These are phyloP conservation scores for Erynnis tages DNA, from an alignment of 2,888 invertebrate genomes.

Conservation along the genomic window DNA sequence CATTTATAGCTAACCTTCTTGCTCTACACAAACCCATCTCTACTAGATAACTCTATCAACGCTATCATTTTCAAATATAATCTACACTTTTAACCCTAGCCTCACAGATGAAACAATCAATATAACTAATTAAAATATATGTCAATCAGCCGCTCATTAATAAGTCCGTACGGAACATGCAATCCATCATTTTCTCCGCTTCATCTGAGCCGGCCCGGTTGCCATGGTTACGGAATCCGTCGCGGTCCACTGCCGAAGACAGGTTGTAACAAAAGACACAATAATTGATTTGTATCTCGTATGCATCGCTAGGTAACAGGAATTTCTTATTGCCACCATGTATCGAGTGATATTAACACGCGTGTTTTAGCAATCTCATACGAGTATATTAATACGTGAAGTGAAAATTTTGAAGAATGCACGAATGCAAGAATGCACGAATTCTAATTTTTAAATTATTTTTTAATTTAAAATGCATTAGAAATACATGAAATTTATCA, in stretches of 20 bases:
- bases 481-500: too few species aligned
- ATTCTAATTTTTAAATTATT: too few species aligned
- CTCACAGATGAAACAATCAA: constrained; percentile 2
- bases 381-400: too few species aligned
- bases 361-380: too few species aligned
- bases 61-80: neutral
- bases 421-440: too few species aligned
- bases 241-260: constrained; percentile 37
- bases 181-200: constrained; percentile 36
- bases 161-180: constrained; percentile 5
- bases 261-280: constrained; percentile 68
- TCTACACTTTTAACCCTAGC: neutral
- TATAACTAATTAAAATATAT: constrained; percentile 21
- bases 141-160: constrained; percentile 20
- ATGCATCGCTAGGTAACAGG: constrained; percentile 8
- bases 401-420: too few species aligned
- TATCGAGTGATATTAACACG: too few species aligned
- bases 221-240: constrained; percentile 46
- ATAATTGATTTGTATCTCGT: constrained; percentile 34
- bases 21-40: too few species aligned
- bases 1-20: too few species aligned
- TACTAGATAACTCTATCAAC: neutral
- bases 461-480: too few species aligned
- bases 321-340: constrained; percentile 6
- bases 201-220: constrained; percentile 42